These are phyloP conservation scores for Aphidoletes aphidimyza DNA, from an alignment of 2,888 invertebrate species.

Conservation along the genomic window DNA sequence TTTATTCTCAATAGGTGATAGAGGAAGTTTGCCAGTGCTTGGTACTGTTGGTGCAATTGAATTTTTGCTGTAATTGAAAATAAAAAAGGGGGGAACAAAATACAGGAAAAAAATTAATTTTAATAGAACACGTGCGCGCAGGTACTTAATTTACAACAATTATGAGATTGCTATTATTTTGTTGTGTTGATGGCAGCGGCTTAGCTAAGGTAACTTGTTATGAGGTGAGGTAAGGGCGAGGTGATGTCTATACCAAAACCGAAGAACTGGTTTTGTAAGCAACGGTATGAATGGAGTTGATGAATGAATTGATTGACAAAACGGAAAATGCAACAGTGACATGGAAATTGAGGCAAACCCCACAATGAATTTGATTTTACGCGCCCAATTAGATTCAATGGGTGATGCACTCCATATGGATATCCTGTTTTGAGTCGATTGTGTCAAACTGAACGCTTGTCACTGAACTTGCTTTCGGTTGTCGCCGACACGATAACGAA, in stretches of 20 bases:
- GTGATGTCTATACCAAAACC: no score
- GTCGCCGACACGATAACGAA: no score
- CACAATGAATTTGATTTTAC: conserved; percentile 34
- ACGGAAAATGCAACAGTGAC: conserved; percentile 23
- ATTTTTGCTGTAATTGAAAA: neutral
- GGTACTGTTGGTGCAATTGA: no score
- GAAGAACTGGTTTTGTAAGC: neutral
- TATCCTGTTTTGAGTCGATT: conserved; percentile 11
- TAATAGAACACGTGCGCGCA: conserved; percentile 47
- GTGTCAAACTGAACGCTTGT: neutral
- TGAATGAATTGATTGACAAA: conserved; percentile 31
- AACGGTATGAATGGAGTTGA: neutral
- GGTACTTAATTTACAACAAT: conserved; percentile 50
- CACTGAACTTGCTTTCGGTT: no score
- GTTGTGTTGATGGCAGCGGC: neutral
- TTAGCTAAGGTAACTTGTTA: no score
- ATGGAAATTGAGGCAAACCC: neutral
- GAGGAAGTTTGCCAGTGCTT: conserved; percentile 28
- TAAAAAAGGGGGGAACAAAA: neutral
- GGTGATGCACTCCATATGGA: conserved; percentile 21
- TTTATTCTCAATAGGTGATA: conserved; percentile 45
- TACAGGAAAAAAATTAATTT: conserved; percentile 45
- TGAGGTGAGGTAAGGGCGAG: no score
- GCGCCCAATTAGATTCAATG: conserved; percentile 36
- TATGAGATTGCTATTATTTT: conserved; percentile 43